A percentile compares a stretch with the other conserved stretches of the same genome.
These are phyloP conservation scores for Antheraea mylitta DNA, from an alignment of 1,140 invertebrate genomes.

Conservation along the genomic window DNA sequence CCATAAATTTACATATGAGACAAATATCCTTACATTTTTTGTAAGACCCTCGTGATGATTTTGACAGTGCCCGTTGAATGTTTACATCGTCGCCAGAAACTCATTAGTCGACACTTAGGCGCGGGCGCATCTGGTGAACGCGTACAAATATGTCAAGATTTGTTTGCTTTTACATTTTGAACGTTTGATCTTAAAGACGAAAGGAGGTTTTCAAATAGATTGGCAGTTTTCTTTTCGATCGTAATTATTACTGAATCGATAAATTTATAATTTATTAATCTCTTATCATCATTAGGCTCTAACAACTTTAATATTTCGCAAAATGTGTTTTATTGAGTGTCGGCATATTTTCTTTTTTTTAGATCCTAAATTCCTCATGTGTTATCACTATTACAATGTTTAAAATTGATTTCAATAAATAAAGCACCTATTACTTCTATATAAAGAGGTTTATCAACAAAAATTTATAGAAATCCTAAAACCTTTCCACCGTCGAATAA, in stretches of 20 bases:
- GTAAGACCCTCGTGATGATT: conserved; percentile 47
- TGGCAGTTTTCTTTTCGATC: not conserved
- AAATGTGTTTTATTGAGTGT: too few species aligned
- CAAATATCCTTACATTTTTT: conserved; percentile 44
- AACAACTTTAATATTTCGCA: too few species aligned
- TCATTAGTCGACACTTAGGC: conserved; percentile 66
- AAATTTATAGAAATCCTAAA: not conserved
- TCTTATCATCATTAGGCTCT: too few species aligned
- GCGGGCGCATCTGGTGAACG: conserved; percentile 39
- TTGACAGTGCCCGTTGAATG: conserved; percentile 64
- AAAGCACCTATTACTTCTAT: not conserved
- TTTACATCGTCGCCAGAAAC: conserved; percentile 65
- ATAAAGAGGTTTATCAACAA: not conserved
- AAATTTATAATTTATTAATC: not conserved
- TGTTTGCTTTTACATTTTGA: conserved; percentile 3
- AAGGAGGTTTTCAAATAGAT: not conserved
- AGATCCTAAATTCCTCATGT: too few species aligned
- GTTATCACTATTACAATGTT: too few species aligned
- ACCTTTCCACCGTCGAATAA: not conserved
- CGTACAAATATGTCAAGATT: conserved; percentile 17
- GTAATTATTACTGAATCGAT: not conserved
- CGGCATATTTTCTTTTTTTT: too few species aligned
- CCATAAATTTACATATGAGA: conserved; percentile 27
- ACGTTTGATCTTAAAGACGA: conserved; percentile 5
- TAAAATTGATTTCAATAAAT: too few species aligned